Conservation (phyloP, 2,113 vertebrate species). For the Tachysurus vachellii region DNA sequence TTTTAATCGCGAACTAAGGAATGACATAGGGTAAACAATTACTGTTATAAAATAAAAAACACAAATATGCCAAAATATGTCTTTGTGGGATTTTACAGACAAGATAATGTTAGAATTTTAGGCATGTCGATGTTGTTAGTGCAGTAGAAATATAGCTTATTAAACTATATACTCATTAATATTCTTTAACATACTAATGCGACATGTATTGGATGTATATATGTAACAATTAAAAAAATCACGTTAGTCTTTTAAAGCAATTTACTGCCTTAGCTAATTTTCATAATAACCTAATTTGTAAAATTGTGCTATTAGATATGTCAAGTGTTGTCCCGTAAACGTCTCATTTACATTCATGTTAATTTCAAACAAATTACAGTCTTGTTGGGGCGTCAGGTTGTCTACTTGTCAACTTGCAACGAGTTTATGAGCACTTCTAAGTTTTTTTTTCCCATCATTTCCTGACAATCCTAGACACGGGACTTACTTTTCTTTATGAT, state of each 20-base stretch:
- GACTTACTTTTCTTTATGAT: background rate
- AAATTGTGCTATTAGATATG: constrained; percentile 7
- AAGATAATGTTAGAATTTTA: constrained; percentile 49
- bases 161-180: constrained; percentile 43
- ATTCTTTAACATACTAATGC: constrained; percentile 43
- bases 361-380: constrained; percentile 2
- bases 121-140: constrained; percentile 58
- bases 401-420: background rate
- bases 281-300: background rate
- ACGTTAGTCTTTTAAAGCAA: background rate
- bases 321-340: constrained; percentile 10
- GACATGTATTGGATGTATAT: constrained; percentile 33
- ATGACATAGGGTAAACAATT: constrained; percentile 44
- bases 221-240: constrained; percentile 19
- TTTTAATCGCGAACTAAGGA: constrained; percentile 37
- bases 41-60: constrained; percentile 49
- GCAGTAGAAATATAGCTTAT: constrained; percentile 55
- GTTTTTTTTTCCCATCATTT: background rate
- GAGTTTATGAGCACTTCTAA: background rate
- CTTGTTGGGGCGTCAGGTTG: background rate
- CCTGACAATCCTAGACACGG: constrained; percentile 18
- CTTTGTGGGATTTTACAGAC: constrained; percentile 48
- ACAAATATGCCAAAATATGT: constrained; percentile 67
- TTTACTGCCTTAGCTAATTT: constrained; percentile 11
- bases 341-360: constrained; percentile 13